A percentile compares a stretch with the other conserved stretches of the same genome.
Evolutionary conservation across 2,797 vertebrate species (phyloP).

Genomic region (Aphelocoma californica): DNA sequence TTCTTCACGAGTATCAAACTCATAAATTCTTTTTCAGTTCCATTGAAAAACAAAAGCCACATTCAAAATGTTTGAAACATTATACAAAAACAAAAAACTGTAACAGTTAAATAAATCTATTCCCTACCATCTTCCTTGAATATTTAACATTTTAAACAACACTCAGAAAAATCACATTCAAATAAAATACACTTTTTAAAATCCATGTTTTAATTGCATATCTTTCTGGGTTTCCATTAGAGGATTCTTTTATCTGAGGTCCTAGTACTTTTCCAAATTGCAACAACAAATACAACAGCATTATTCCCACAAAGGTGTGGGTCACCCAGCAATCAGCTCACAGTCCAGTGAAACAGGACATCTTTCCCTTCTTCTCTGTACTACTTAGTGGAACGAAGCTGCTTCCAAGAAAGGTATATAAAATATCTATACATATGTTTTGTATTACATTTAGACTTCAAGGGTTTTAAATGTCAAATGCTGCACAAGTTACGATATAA

Average conservation of each 20-base stretch:
- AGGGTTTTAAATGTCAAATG: neutral
- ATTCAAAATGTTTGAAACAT: neutral
- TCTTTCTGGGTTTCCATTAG: neutral
- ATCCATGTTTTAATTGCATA: neutral
- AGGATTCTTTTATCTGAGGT: neutral
- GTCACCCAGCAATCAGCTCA: neutral
- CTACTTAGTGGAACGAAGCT: neutral
- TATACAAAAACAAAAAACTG: rapidly evolving
- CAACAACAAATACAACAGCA: neutral
- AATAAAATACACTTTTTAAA: neutral
- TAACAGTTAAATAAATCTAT: neutral
- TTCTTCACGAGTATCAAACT: neutral
- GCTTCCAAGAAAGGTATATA: neutral
- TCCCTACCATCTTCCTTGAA: neutral
- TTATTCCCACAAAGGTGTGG: neutral
- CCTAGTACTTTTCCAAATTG: neutral
- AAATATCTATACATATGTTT: neutral
- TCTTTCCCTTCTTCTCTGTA: neutral
- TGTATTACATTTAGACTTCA: neutral
- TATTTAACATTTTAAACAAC: neutral
- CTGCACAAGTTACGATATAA: neutral
- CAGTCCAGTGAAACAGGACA: neutral
- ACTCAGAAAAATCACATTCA: neutral
- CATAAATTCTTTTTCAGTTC: neutral
- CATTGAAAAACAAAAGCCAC: neutral